Evolutionary conservation across 2,888 invertebrate species (phyloP).

Genomic region (Miltochrista miniata): DNA sequence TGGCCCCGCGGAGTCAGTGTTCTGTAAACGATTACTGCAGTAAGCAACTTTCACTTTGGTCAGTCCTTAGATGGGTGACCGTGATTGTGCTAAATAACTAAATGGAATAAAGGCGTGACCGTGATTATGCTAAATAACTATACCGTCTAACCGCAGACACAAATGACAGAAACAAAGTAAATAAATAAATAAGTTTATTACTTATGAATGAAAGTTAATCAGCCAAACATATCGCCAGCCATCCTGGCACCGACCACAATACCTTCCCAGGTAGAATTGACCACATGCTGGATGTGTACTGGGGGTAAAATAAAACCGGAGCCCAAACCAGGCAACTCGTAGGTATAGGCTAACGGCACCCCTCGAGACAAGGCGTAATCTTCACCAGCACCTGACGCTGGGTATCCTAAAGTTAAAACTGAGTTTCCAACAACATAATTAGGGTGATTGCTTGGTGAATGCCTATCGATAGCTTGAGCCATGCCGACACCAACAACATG

Average conservation of each 20-base stretch:
- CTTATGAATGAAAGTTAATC: too few relatives aligned
- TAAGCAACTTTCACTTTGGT: too few relatives aligned
- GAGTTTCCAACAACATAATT: constrained; percentile 81
- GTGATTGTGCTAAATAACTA: too few relatives aligned
- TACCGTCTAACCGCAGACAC: too few relatives aligned
- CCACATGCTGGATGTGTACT: constrained; percentile 79
- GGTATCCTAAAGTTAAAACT: constrained; percentile 76
- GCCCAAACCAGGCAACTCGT: constrained; percentile 85
- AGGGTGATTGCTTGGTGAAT: constrained; percentile 58
- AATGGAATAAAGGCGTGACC: too few relatives aligned
- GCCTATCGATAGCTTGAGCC: constrained; percentile 60
- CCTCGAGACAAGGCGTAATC: constrained; percentile 85
- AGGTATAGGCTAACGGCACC: constrained; percentile 84
- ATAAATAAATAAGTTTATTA: too few relatives aligned
- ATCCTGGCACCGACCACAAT: constrained; percentile 75
- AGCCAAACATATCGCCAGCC: constrained; percentile 49
- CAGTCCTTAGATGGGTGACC: too few relatives aligned
- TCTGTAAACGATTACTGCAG: too few relatives aligned
- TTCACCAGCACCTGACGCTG: constrained; percentile 85
- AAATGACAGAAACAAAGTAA: too few relatives aligned
- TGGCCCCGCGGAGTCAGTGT: too few relatives aligned
- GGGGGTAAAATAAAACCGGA: constrained; percentile 70
- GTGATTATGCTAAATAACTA: too few relatives aligned
- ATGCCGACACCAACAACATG: constrained; percentile 66
- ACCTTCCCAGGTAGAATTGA: constrained; percentile 84